Conservation (phyloP, 1,140 invertebrate genomes). For the Scaptomyza montana region DNA sequence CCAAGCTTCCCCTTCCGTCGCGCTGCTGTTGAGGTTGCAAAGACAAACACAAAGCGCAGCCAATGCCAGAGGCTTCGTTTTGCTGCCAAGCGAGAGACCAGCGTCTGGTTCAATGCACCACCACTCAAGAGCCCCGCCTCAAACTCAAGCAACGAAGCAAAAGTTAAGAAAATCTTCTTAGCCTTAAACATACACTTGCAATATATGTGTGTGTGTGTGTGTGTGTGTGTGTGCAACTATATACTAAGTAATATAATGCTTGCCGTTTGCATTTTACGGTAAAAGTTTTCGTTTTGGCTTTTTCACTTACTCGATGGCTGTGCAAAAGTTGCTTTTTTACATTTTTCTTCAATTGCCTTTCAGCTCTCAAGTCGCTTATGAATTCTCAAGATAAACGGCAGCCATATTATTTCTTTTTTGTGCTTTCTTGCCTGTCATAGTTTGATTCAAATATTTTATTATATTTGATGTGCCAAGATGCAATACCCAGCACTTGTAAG, state of each 20-base stretch:
- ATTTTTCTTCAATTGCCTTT: slow-evolving; percentile 9
- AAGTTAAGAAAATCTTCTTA: slow-evolving; percentile 75
- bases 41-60: slow-evolving; percentile 53
- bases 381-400: slow-evolving; percentile 59
- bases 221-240: not conserved
- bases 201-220: not conserved
- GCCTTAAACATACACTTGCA: slow-evolving; percentile 31
- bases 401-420: slow-evolving; percentile 20
- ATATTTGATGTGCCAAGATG: slow-evolving; percentile 40
- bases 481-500: not conserved
- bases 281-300: slow-evolving; percentile 61
- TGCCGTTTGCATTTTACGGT: slow-evolving; percentile 50
- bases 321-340: not conserved
- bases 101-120: slow-evolving; percentile 68
- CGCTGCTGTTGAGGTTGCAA: slow-evolving; percentile 10
- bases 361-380: slow-evolving; percentile 30
- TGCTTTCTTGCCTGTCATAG: too few species aligned
- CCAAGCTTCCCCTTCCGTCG: not conserved
- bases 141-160: slow-evolving; percentile 41
- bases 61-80: slow-evolving; percentile 43
- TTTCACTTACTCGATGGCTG: slow-evolving; percentile 52
- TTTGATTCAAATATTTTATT: slow-evolving; percentile 66
- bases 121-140: slow-evolving; percentile 2
- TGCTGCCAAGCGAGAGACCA: slow-evolving; percentile 50
- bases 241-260: slow-evolving; percentile 63